These are phyloP conservation scores for Micrasema longulum DNA, from an alignment of 1,140 invertebrate genomes.

Conservation along the genomic window DNA sequence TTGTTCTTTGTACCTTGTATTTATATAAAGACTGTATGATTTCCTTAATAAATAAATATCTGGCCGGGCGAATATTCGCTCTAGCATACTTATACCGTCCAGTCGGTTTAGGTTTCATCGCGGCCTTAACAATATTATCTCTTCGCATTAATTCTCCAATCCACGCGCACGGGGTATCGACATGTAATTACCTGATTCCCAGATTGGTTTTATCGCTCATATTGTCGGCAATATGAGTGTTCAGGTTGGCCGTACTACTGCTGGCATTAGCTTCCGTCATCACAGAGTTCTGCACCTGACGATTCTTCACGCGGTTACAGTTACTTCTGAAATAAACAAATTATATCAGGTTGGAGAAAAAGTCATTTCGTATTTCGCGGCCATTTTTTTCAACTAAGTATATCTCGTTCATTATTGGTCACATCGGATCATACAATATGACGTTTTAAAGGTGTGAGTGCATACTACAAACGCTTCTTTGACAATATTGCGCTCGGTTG, in stretches of 20 bases:
- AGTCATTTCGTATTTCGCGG: no score
- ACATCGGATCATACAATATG: slow-evolving; percentile 1
- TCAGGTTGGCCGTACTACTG: slow-evolving; percentile 62
- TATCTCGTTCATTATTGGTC: slow-evolving; percentile 10
- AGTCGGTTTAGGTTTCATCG: no score
- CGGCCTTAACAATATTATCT: no score
- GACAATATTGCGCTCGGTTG: slow-evolving; percentile 50
- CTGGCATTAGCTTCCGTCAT: slow-evolving; percentile 55
- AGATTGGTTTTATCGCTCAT: slow-evolving; percentile 57
- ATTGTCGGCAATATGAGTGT: slow-evolving; percentile 61
- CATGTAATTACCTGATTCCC: slow-evolving; percentile 17
- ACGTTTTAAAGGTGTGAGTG: slow-evolving; percentile 3
- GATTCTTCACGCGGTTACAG: no score
- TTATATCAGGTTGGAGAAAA: no score
- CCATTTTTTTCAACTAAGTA: slow-evolving; percentile 36
- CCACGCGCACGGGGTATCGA: no score
- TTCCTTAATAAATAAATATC: no score
- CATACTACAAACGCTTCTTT: slow-evolving; percentile 16
- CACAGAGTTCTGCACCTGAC: background rate
- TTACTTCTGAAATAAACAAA: background rate
- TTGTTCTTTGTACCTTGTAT: no score
- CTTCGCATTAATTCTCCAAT: no score
- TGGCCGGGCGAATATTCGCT: no score
- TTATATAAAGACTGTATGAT: no score
- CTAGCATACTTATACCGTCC: no score